A percentile compares a stretch with the other conserved stretches of the same genome.
Evolutionary conservation across 2,113 vertebrate genomes (phyloP).

Genomic region (Dromas ardeola): DNA sequence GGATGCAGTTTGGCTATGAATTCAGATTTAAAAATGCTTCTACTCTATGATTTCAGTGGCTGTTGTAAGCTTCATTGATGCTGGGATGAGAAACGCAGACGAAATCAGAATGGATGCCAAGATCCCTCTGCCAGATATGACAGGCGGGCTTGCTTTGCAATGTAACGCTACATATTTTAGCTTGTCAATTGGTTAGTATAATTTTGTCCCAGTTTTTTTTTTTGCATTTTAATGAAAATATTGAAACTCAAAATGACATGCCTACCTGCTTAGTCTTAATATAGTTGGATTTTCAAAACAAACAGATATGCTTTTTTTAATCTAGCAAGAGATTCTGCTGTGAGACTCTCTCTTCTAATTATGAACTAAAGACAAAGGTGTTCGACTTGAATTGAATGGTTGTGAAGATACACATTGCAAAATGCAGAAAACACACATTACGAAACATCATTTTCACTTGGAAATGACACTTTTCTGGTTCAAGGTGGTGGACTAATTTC

Average conservation of each 20-base stretch:
- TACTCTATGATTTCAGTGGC: not conserved
- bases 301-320: not conserved
- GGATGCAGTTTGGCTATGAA: not conserved
- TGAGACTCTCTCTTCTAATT: not conserved
- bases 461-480: not conserved
- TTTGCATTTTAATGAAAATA: not conserved
- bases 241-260: not conserved
- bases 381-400: not conserved
- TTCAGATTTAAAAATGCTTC: not conserved
- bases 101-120: slow-evolving; percentile 33
- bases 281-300: not conserved
- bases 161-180: slow-evolving; percentile 34
- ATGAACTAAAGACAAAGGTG: not conserved
- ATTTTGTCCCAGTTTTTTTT: not conserved
- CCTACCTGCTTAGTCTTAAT: not conserved
- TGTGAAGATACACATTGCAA: not conserved
- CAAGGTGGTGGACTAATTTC: not conserved
- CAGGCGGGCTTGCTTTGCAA: not conserved
- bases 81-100: not conserved
- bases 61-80: slow-evolving; percentile 4
- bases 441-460: not conserved
- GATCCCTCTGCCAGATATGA: slow-evolving; percentile 28
- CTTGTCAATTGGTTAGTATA: not conserved
- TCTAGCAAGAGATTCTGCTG: not conserved
- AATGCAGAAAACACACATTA: not conserved